phyloP scores from a whole-genome alignment of 2,797 vertebrate species.

The Gephyroberyx darwinii region DNA sequence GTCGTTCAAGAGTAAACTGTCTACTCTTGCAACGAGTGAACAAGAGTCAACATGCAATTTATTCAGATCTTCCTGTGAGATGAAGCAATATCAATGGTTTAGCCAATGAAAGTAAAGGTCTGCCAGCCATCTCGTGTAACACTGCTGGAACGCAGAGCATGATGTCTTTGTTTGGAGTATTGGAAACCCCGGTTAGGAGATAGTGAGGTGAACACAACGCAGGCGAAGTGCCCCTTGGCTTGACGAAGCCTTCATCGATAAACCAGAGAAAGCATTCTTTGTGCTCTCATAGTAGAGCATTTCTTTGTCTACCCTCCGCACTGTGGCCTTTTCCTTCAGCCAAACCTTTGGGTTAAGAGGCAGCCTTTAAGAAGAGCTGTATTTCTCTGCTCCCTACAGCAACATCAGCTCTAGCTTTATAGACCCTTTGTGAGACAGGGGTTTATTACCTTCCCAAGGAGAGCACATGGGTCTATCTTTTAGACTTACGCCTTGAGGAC shows the following conservation, averaged over 20 bases:
- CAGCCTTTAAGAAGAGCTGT: conserved; percentile 69
- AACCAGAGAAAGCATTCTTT: conserved; percentile 70
- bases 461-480: conserved; percentile 71
- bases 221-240: conserved; percentile 60
- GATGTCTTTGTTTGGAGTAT: conserved; percentile 39
- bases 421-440: conserved; percentile 67
- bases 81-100: background rate
- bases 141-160: conserved; percentile 17
- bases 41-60: background rate
- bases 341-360: conserved; percentile 74
- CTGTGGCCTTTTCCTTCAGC: conserved; percentile 74
- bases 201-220: conserved; percentile 71
- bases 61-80: conserved; percentile 27
- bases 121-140: conserved; percentile 34
- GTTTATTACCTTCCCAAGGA: conserved; percentile 77
- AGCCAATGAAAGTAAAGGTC: conserved; percentile 6
- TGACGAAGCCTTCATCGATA: conserved; percentile 49
- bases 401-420: conserved; percentile 58
- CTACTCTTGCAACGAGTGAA: background rate
- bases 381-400: conserved; percentile 73
- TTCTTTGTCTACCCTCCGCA: conserved; percentile 69
- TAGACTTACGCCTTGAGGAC: conserved; percentile 68
- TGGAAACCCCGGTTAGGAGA: conserved; percentile 48
- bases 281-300: conserved; percentile 67
- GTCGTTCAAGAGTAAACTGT: background rate